Percentiles rank a stretch among this genome's conserved stretches.
These are phyloP conservation scores for Riparia riparia DNA, from an alignment of 2,113 vertebrate species.

Conservation along the genomic window DNA sequence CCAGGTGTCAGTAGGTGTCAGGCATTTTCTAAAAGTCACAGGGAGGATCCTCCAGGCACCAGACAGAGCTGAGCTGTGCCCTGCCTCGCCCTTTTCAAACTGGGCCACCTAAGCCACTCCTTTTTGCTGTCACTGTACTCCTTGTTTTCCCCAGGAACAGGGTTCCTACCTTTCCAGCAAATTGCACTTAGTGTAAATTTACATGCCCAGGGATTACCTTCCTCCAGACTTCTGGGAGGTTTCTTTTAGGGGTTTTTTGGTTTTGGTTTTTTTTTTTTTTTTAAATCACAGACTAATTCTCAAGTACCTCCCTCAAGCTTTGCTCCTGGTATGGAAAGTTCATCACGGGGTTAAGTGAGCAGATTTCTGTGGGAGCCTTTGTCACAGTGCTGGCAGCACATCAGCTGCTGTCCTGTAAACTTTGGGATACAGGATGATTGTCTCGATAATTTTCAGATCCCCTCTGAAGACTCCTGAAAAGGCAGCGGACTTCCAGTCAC, in stretches of 20 bases:
- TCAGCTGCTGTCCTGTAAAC: background rate
- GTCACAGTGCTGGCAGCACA: slow-evolving; percentile 6
- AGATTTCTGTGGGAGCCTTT: slow-evolving; percentile 21
- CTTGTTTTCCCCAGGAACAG: background rate
- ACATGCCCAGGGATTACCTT: background rate
- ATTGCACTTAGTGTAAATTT: background rate
- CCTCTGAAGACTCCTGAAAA: slow-evolving; percentile 10
- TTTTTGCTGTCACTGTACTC: background rate
- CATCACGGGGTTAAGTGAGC: background rate
- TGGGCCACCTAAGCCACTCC: background rate
- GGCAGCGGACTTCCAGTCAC: background rate
- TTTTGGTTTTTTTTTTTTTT: background rate
- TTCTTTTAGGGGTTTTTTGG: fast-evolving
- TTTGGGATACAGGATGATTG: background rate
- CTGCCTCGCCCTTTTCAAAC: background rate
- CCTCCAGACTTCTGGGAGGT: background rate
- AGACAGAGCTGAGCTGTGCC: background rate
- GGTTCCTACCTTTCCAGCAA: background rate
- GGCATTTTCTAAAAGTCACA: background rate
- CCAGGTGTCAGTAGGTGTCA: background rate
- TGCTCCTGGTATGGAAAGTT: background rate
- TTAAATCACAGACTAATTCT: background rate
- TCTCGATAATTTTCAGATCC: slow-evolving; percentile 5
- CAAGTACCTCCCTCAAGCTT: background rate
- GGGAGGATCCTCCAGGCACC: background rate